Evolutionary conservation across 2,113 vertebrate species (phyloP), one percentile per base, ranked within the genome.

Genomic region (Corythoichthys intestinalis): DNA sequence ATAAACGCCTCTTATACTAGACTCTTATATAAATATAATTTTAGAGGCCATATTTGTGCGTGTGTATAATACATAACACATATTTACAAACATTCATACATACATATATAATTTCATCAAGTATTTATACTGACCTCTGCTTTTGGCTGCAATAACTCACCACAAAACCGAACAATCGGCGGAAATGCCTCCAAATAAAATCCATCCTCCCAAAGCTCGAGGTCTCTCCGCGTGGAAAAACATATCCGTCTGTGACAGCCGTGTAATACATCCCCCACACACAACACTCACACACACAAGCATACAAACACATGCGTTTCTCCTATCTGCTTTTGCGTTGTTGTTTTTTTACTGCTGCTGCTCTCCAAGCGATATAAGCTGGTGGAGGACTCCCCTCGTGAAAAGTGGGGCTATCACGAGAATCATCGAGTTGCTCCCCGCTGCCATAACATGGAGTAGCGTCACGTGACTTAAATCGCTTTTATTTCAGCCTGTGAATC

Each of bases 131-230:
- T 95, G 93, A 97, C 94, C 94, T 95, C 94, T 95, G 93, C 90
- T 92, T 94, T 90, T 76, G 89, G 80, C 85, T 89, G 91, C 92
- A 91, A 94, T 96, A 97, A 96, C 92, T 95, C 94, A 95, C 92
- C 90, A 88, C 91, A 92, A 91, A 94, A 94, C 95, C 92, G 94
- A 98, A 98, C 95, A 99, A 98, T 98, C 91, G 93, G 89, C 94
- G 94, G 95, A 99, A 98, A 96, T 98, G 98, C 95, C 95, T 98
- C 94, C 96, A 96, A 96, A 97, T 96, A 96, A 95, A 96, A 96
- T 96, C 95, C 96, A 98, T 99, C 94, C 93, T 97, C 92, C 81
- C 87, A 78, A 80, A 86, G 82, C 84, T 86, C 53, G 62, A 66
- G 75, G 79, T 89, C 75, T 81, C 83, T 88, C 87, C 80, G 76